Base-by-base conservation (phyloP, 2,888 invertebrate species). In the Macrophya alboannulata region DNA sequence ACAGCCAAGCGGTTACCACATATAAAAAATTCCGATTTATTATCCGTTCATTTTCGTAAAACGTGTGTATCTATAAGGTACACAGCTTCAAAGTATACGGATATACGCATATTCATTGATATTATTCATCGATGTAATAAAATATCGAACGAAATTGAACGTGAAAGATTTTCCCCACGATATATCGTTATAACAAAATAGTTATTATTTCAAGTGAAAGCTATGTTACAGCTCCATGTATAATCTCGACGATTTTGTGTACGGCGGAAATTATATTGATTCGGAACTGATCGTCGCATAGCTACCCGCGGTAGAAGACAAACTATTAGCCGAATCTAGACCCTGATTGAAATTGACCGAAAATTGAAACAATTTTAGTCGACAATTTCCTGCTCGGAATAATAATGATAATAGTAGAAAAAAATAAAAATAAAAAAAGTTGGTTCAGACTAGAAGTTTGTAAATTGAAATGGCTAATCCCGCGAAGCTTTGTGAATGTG, bases 401-500 rank as follows among this genome's bases (percentile, higher is more conserved):
- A 10, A 12, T 48, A 48, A 48, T 48, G 1, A 31, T 31, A 31
- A 31, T 31, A 31, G 3, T 48, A 62, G 10, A 62, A 17, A 55
- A 55, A 17, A 17, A 15, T 9, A 17, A 10, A 55, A 55, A 17
- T 1, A 17, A 55, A 12, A 55, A 62, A 62, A 8, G 62, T 25
- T 25, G 25, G 4, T 10, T 62, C 10, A 8, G 25, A 68, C 17
- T 1, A 68, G 68, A 68, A 79, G 79, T 40, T 79, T 62, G 62
- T 10, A 43, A 59, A 62, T 59, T 79, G 59, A 59, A 79, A 43
- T 43, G 59, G 59, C 51, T 79, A 59, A 59, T 79, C 79, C 40
- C n/a, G 31, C 31, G 31, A 31, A 59, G 79, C 79, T 79, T 79
- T 79, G 21, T 25, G 62, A 79, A 79, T n/a, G 59, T 48, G 59